Evolutionary conservation across 1,140 invertebrate species (phyloP).

Genomic region (Zaprionus inermis): DNA sequence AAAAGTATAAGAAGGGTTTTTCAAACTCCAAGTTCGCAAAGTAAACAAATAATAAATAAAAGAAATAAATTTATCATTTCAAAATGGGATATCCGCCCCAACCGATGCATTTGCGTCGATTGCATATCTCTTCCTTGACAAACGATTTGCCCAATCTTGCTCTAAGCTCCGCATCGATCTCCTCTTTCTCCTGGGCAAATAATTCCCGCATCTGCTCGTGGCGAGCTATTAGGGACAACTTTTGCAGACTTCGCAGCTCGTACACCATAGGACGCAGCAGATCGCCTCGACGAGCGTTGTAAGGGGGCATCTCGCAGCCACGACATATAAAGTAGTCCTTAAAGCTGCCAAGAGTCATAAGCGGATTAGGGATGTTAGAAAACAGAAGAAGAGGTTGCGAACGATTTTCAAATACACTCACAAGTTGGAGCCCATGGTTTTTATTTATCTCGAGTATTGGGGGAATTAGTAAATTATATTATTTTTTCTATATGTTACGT

Average conservation of each 20-base stretch:
- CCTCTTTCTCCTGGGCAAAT: slow-evolving; percentile 29
- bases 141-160: slow-evolving; percentile 46
- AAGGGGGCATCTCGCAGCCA: slow-evolving; percentile 29
- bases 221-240: slow-evolving; percentile 11
- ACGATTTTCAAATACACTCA: too few relatives aligned
- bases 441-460: too few relatives aligned
- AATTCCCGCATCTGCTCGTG: slow-evolving; percentile 29
- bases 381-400: too few relatives aligned
- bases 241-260: slow-evolving; percentile 36
- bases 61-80: too few relatives aligned
- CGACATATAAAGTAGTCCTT: slow-evolving; percentile 42
- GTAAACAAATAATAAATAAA: too few relatives aligned
- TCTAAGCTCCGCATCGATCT: slow-evolving; percentile 32
- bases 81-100: not conserved
- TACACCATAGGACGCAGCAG: slow-evolving; percentile 34
- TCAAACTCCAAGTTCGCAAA: too few relatives aligned
- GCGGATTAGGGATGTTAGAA: too few relatives aligned
- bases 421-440: too few relatives aligned
- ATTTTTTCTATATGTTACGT: too few relatives aligned
- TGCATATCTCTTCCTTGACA: slow-evolving; percentile 39
- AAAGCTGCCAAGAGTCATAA: slow-evolving; percentile 15
- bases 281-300: slow-evolving; percentile 15
- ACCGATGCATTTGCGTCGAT: slow-evolving; percentile 28
- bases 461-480: too few relatives aligned
- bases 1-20: too few relatives aligned